Conservation (phyloP, 2,113 vertebrate species). For the Alouatta palliata region DNA sequence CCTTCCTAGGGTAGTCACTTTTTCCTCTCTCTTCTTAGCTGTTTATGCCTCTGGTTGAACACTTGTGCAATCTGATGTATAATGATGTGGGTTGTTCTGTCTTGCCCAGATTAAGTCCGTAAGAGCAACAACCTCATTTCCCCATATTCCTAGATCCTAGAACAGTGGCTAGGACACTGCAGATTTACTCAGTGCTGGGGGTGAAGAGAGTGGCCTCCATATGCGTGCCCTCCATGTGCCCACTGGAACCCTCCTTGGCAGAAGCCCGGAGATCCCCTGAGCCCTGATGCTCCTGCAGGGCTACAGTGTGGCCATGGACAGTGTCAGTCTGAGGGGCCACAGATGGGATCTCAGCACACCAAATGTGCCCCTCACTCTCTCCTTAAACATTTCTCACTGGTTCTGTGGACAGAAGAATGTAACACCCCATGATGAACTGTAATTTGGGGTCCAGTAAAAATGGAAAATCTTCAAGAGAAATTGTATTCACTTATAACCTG, state of each 20-base stretch:
- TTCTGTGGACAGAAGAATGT: background rate
- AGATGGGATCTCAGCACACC: background rate
- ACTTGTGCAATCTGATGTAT: background rate
- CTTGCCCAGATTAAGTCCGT: slow-evolving; percentile 7
- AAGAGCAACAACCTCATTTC: background rate
- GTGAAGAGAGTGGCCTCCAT: background rate
- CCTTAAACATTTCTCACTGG: background rate
- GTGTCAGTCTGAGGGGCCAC: background rate
- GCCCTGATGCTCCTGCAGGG: background rate
- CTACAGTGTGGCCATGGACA: background rate
- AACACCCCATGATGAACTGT: background rate
- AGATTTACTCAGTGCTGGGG: background rate
- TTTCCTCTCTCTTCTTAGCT: background rate
- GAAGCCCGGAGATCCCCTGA: background rate
- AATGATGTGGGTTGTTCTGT: background rate
- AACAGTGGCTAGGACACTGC: background rate
- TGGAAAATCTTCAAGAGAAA: background rate
- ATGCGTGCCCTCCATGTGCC: fast-evolving
- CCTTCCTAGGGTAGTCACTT: background rate
- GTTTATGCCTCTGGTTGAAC: background rate
- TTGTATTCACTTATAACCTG: background rate
- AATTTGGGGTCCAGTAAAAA: background rate
- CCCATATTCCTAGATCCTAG: background rate
- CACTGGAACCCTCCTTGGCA: background rate
- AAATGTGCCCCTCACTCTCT: background rate